These are phyloP conservation scores for Parnassius glacialis DNA, from an alignment of 2,888 invertebrate species.

Conservation along the genomic window DNA sequence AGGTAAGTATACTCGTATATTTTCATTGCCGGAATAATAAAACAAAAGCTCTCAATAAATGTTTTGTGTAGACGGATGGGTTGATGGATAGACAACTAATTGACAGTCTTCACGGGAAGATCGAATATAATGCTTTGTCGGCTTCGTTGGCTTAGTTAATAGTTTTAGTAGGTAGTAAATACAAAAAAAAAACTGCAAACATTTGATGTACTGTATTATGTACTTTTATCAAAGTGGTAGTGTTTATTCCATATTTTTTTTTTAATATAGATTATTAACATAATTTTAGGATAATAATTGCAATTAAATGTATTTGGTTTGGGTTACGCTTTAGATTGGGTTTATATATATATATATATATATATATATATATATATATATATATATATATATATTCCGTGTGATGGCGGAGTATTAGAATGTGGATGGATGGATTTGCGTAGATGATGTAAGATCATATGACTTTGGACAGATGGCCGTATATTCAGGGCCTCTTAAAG, in stretches of 20 bases:
- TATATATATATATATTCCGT: too few species aligned
- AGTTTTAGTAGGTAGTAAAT: too few species aligned
- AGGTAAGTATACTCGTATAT: background rate
- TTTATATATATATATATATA: too few species aligned
- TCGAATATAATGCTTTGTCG: background rate
- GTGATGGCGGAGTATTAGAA: too few species aligned
- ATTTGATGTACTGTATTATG: too few species aligned
- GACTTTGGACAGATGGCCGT: too few species aligned
- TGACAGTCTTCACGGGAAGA: conserved; percentile 10
- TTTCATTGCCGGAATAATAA: conserved; percentile 7
- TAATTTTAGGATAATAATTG: background rate
- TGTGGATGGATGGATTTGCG: too few species aligned
- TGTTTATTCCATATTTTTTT: background rate
- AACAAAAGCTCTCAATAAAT: conserved; percentile 9
- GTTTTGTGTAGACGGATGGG: conserved; percentile 10
- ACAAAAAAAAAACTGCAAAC: too few species aligned
- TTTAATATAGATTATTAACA: background rate
- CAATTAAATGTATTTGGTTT: background rate
- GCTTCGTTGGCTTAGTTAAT: too few species aligned
- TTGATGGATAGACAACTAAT: conserved; percentile 21
- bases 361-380: too few species aligned
- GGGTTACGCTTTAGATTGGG: background rate
- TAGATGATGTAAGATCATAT: too few species aligned
- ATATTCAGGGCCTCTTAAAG: too few species aligned
- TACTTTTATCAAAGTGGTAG: background rate